phyloP scores from a whole-genome alignment of 2,113 vertebrate species.

The Chascanopsetta lugubris region DNA sequence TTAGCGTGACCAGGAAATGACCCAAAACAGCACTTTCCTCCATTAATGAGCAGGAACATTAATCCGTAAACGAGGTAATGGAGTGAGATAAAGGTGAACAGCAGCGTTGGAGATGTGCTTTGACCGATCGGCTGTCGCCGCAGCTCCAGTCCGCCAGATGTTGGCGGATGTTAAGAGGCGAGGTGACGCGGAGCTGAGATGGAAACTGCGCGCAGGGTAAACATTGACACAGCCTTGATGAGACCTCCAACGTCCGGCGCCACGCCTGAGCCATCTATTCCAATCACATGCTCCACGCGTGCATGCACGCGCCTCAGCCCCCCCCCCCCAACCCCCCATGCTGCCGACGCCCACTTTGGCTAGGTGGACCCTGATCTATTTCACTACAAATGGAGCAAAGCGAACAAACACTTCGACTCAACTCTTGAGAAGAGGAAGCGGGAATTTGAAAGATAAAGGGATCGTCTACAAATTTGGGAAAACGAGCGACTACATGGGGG shows the following conservation, averaged over 20 bases:
- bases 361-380: slow-evolving; percentile 51
- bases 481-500: slow-evolving; percentile 29
- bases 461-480: not conserved
- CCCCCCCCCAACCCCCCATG: slow-evolving; percentile 2
- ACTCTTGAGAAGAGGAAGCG: not conserved
- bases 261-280: slow-evolving; percentile 61
- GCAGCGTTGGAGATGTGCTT: slow-evolving; percentile 20
- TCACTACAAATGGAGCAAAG: slow-evolving; percentile 61
- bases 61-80: slow-evolving; percentile 51
- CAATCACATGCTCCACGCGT: slow-evolving; percentile 61
- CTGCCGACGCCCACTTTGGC: slow-evolving; percentile 55
- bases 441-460: not conserved
- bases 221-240: slow-evolving; percentile 77
- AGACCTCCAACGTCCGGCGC: slow-evolving; percentile 61
- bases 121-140: slow-evolving; percentile 14
- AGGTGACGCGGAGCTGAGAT: slow-evolving; percentile 71
- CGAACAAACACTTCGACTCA: slow-evolving; percentile 12
- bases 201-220: slow-evolving; percentile 73
- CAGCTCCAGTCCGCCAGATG: slow-evolving; percentile 26
- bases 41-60: slow-evolving; percentile 42
- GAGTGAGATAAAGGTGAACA: slow-evolving; percentile 39
- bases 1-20: not conserved
- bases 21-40: slow-evolving; percentile 14
- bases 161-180: slow-evolving; percentile 63
- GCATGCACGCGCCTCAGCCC: slow-evolving; percentile 23